Evolutionary conservation across 2,888 invertebrate genomes (phyloP).

Genomic region (Drosophila robusta): DNA sequence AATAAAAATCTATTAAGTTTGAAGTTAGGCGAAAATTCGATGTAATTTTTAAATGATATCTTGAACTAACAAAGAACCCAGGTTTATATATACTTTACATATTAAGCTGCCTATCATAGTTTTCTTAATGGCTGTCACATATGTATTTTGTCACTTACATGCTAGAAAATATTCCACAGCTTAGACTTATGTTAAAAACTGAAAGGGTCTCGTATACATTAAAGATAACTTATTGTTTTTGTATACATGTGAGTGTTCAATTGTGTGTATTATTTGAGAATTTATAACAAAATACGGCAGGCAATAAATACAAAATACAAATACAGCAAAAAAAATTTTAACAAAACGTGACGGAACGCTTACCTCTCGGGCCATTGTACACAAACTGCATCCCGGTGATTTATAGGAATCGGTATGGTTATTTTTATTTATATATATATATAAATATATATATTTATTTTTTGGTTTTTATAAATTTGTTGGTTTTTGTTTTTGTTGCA

Average conservation of each 20-base stretch:
- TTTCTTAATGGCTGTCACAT: slow-evolving; percentile 20
- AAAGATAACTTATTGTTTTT: slow-evolving; percentile 53
- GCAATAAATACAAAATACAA: slow-evolving; percentile 79
- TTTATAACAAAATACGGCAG: slow-evolving; percentile 74
- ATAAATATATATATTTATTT: slow-evolving; percentile 5
- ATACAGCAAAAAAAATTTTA: slow-evolving; percentile 43
- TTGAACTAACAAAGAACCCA: slow-evolving; percentile 47
- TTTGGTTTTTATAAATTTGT: not conserved
- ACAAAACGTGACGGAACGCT: slow-evolving; percentile 84
- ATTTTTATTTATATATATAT: slow-evolving; percentile 7
- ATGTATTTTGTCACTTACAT: slow-evolving; percentile 39
- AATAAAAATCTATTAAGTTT: slow-evolving; percentile 38
- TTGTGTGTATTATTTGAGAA: slow-evolving; percentile 40
- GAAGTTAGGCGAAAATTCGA: slow-evolving; percentile 26
- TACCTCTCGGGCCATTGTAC: slow-evolving; percentile 97
- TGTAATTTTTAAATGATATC: slow-evolving; percentile 41
- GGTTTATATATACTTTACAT: slow-evolving; percentile 14
- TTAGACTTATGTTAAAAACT: slow-evolving; percentile 52
- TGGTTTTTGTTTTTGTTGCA: slow-evolving; percentile 5
- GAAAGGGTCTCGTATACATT: slow-evolving; percentile 40
- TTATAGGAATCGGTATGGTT: slow-evolving; percentile 37
- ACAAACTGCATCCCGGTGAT: slow-evolving; percentile 88
- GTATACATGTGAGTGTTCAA: slow-evolving; percentile 31
- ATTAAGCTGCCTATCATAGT: slow-evolving; percentile 31
- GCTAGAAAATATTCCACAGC: slow-evolving; percentile 36